phyloP scores from a whole-genome alignment of 2,797 vertebrate genomes.

The Amblyraja radiata region DNA sequence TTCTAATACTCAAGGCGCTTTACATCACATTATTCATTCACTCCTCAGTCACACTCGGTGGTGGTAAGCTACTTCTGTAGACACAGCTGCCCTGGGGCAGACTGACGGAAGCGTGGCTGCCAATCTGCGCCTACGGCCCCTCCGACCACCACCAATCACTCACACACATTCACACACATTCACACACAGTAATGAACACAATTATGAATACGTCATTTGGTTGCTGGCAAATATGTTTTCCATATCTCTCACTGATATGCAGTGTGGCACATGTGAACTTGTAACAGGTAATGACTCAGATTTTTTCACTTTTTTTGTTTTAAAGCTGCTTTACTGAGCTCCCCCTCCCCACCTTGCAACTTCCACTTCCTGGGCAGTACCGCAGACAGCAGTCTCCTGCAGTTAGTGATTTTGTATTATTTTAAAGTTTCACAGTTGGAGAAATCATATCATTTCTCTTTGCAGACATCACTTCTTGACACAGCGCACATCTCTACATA shows the following conservation, averaged over 20 bases:
- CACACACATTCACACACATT: no score
- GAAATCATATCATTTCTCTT: background rate
- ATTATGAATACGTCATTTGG: background rate
- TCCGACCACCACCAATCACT: no score
- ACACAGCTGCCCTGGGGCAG: no score
- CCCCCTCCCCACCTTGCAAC: no score
- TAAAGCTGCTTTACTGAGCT: background rate
- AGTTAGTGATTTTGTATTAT: background rate
- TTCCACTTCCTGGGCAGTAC: background rate
- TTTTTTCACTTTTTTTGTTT: background rate
- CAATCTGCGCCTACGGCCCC: no score
- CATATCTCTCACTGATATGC: no score
- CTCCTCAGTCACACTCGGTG: no score
- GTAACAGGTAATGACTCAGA: background rate
- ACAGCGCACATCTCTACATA: background rate
- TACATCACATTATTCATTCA: no score
- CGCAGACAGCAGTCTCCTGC: background rate
- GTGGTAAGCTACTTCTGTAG: no score
- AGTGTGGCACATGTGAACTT: background rate
- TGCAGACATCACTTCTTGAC: background rate
- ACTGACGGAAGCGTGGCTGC: no score
- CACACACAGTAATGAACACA: background rate
- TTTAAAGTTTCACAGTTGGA: background rate
- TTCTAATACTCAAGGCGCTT: no score
- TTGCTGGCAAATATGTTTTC: background rate